phyloP scores from a whole-genome alignment of 2,113 vertebrate genomes.

The Puntigrus tetrazona region DNA sequence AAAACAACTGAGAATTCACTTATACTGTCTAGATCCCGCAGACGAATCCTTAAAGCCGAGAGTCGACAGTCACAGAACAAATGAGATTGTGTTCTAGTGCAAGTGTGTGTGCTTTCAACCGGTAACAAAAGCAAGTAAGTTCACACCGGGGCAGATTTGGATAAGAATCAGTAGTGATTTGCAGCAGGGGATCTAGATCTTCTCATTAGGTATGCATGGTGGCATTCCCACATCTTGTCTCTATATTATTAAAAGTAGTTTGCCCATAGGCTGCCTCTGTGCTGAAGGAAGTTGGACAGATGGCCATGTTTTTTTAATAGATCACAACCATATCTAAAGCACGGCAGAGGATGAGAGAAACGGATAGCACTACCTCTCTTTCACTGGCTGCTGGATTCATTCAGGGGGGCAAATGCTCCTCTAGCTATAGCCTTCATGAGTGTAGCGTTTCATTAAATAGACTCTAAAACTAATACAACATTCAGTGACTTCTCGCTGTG shows the following conservation, averaged over 20 bases:
- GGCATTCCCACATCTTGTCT: slow-evolving; percentile 60
- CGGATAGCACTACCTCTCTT: slow-evolving; percentile 45
- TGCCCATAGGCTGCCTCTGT: slow-evolving; percentile 71
- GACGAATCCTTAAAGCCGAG: neutral
- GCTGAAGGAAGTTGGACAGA: slow-evolving; percentile 77
- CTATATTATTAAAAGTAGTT: slow-evolving; percentile 77
- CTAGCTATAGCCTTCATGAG: slow-evolving; percentile 47
- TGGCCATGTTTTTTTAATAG: slow-evolving; percentile 77
- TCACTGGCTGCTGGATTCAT: slow-evolving; percentile 33
- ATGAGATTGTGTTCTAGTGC: slow-evolving; percentile 9
- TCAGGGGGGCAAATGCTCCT: slow-evolving; percentile 37
- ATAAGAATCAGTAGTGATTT: slow-evolving; percentile 45
- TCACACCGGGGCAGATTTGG: slow-evolving; percentile 31
- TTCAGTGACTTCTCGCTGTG: slow-evolving; percentile 35
- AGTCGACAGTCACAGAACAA: neutral
- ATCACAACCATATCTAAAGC: slow-evolving; percentile 68
- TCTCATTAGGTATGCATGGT: slow-evolving; percentile 55
- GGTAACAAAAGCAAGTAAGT: slow-evolving; percentile 17
- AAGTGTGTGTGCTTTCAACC: neutral
- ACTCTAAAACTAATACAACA: slow-evolving; percentile 44
- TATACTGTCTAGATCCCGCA: neutral
- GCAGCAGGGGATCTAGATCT: slow-evolving; percentile 31
- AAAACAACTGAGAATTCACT: neutral
- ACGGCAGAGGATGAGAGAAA: slow-evolving; percentile 51
- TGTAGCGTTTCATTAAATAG: slow-evolving; percentile 39